Evolutionary conservation across 2,113 vertebrate genomes (phyloP).

Genomic region (Leptobrachium ailaonicum): DNA sequence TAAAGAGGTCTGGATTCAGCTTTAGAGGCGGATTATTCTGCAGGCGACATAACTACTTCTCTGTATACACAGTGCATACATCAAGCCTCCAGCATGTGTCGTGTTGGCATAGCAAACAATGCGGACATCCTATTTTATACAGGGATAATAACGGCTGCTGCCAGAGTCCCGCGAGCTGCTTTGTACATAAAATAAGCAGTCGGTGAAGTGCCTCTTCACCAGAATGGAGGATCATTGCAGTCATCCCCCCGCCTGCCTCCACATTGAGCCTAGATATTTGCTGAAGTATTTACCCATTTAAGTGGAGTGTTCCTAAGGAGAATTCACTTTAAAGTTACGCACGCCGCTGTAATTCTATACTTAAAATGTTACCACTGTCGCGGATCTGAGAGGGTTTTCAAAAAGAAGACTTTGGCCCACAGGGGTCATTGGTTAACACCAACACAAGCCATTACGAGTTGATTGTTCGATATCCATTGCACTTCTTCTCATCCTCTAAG

Average conservation of each 20-base stretch:
- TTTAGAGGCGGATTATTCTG: too few species aligned
- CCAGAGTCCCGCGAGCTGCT: background rate
- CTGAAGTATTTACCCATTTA: constrained; percentile 37
- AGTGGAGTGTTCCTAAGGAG: constrained; percentile 44
- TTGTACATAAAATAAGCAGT: constrained; percentile 32
- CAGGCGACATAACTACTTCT: too few species aligned
- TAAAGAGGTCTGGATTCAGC: too few species aligned
- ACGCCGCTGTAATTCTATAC: constrained; percentile 38
- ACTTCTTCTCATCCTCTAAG: constrained; percentile 39
- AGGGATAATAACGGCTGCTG: background rate
- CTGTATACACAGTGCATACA: background rate
- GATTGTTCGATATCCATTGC: constrained; percentile 37
- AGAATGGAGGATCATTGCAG: constrained; percentile 42
- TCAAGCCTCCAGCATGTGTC: constrained; percentile 11
- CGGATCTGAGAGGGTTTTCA: constrained; percentile 22
- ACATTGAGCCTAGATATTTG: constrained; percentile 8
- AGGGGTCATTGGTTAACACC: constrained; percentile 40
- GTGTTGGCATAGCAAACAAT: constrained; percentile 30
- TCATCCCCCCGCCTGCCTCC: constrained; percentile 14
- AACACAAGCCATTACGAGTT: constrained; percentile 30
- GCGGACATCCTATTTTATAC: constrained; percentile 14
- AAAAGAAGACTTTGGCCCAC: constrained; percentile 24
- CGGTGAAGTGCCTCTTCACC: constrained; percentile 46
- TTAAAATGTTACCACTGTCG: constrained; percentile 28
- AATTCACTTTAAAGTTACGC: constrained; percentile 44